Conservation (phyloP, 2,797 vertebrate species). For the Diglossa cyanea region DNA sequence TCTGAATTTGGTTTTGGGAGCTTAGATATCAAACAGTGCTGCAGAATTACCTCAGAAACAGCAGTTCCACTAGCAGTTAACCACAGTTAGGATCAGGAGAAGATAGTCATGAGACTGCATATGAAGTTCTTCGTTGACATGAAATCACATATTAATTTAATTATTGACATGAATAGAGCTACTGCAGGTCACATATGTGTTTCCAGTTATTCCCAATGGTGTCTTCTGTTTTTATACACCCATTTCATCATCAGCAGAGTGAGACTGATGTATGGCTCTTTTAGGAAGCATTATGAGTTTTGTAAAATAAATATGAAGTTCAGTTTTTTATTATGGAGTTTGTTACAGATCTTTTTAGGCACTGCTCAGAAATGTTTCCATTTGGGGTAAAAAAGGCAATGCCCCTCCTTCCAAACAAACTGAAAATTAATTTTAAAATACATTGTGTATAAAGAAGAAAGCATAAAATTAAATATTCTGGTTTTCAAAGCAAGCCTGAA, state of each 20-base stretch:
- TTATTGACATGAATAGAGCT: not conserved
- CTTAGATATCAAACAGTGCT: not conserved
- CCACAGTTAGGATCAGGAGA: not conserved
- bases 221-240: not conserved
- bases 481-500: not conserved
- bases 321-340: not conserved
- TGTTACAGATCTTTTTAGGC: not conserved
- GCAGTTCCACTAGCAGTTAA: not conserved
- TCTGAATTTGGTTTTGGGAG: not conserved
- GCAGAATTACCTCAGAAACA: not conserved
- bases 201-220: not conserved
- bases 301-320: not conserved
- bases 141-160: not conserved
- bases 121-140: not conserved
- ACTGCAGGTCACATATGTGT: not conserved
- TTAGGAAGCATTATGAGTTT: not conserved
- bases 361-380: not conserved
- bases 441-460: not conserved
- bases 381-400: not conserved
- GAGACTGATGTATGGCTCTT: not conserved
- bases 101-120: not conserved
- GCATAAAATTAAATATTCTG: not conserved
- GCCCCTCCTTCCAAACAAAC: rapidly evolving
- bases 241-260: not conserved
- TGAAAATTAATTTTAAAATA: not conserved